phyloP scores from a whole-genome alignment of 2,888 invertebrate species.

The Folsomia manolachei region DNA sequence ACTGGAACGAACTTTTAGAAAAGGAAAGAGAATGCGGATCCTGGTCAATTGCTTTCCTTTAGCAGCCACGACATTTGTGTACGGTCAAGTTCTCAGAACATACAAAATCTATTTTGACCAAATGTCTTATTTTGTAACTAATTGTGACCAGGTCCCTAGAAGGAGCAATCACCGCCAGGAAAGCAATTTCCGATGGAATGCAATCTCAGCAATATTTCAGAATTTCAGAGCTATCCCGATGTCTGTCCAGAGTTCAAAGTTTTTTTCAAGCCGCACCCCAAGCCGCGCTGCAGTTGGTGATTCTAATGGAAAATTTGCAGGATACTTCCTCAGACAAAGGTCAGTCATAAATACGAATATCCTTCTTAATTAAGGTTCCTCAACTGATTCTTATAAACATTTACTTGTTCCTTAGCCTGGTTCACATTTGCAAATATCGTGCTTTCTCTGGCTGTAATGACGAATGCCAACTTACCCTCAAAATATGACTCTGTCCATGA shows the following conservation, averaged over 20 bases:
- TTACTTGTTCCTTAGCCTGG: conserved; percentile 6
- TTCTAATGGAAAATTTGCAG: conserved; percentile 29
- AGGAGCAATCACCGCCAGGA: conserved; percentile 8
- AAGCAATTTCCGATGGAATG: conserved; percentile 26
- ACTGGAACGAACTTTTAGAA: conserved; percentile 33
- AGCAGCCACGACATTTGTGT: conserved; percentile 40
- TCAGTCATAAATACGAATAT: not conserved
- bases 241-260: conserved; percentile 32
- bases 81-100: too few species aligned
- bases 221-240: conserved; percentile 29
- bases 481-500: conserved; percentile 31
- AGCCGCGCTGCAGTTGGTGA: conserved; percentile 34
- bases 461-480: conserved; percentile 39
- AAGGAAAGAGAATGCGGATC: conserved; percentile 35
- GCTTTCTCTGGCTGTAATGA: conserved; percentile 41
- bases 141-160: conserved; percentile 11
- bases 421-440: conserved; percentile 23
- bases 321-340: conserved; percentile 13
- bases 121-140: too few species aligned
- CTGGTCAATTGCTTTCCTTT: conserved; percentile 39
- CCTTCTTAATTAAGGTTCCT: not conserved
- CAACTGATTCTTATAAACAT: not conserved
- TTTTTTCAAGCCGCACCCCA: conserved; percentile 44
- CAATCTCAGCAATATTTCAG: conserved; percentile 26
- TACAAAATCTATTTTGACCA: too few species aligned